These are phyloP conservation scores for Athene noctua DNA, from an alignment of 2,113 vertebrate species.

Conservation along the genomic window DNA sequence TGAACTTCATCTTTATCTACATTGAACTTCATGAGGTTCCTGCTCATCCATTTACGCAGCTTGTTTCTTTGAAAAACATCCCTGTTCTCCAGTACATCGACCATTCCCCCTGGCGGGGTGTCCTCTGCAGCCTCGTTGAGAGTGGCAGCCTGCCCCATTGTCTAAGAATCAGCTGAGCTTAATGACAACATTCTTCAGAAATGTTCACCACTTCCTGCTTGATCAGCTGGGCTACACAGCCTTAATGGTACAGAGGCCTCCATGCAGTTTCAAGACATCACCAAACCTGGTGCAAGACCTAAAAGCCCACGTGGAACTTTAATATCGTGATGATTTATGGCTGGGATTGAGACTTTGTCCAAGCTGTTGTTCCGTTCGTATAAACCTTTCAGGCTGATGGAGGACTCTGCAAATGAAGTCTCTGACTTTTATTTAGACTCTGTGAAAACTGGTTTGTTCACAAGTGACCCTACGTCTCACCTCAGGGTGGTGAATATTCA, in stretches of 20 bases:
- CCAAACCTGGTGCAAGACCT: neutral
- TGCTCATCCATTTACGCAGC: neutral
- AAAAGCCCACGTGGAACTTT: neutral
- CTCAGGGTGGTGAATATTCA: neutral
- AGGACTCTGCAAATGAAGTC: neutral
- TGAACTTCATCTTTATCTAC: neutral
- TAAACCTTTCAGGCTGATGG: slow-evolving; percentile 22
- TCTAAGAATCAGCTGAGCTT: neutral
- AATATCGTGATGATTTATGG: slow-evolving; percentile 10
- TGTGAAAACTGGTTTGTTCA: neutral
- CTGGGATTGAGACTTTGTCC: neutral
- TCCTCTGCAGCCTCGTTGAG: neutral
- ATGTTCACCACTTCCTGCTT: neutral
- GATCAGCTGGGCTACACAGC: neutral
- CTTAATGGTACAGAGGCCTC: neutral
- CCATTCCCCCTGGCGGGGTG: neutral
- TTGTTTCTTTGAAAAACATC: neutral
- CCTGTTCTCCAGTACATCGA: neutral
- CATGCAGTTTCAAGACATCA: neutral
- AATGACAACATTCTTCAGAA: neutral
- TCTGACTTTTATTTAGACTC: neutral
- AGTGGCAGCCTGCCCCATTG: neutral
- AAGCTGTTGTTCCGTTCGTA: neutral
- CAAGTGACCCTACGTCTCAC: neutral
- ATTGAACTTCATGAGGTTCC: neutral